These are phyloP conservation scores for Rhabdophis nuchalis DNA, from an alignment of 2,797 vertebrate genomes.

Conservation along the genomic window DNA sequence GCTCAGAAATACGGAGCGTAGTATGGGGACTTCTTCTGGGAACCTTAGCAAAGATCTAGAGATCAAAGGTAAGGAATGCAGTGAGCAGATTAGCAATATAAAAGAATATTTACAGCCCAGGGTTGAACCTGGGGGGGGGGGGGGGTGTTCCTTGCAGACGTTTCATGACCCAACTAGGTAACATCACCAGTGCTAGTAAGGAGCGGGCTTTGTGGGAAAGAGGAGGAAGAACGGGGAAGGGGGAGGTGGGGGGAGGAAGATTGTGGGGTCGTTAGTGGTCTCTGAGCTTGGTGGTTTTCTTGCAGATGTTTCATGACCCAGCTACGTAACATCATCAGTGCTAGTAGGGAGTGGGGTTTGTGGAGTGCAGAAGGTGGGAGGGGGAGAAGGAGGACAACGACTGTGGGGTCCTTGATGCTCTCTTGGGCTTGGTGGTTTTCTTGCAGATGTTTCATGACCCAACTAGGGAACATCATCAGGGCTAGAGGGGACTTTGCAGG, in stretches of 20 bases:
- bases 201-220: background rate
- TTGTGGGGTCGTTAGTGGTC: background rate
- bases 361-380: too few relatives aligned
- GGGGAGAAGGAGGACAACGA: too few relatives aligned
- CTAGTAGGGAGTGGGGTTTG: background rate
- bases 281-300: background rate
- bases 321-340: background rate
- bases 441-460: too few relatives aligned
- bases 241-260: background rate
- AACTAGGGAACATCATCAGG: too few relatives aligned
- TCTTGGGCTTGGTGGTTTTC: too few relatives aligned
- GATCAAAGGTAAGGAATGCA: background rate
- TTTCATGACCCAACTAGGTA: background rate
- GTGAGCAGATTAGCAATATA: background rate
- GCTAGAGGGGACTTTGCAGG: too few relatives aligned
- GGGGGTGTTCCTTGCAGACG: background rate
- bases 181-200: background rate
- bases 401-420: too few relatives aligned
- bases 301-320: background rate
- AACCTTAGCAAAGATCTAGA: background rate
- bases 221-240: too few relatives aligned
- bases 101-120: background rate
- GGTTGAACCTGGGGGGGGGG: too few relatives aligned
- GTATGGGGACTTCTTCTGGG: background rate
- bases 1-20: background rate